Percentiles rank a stretch among this genome's conserved stretches.
These are phyloP conservation scores for Hirudinaria manillensis DNA, from an alignment of 2,888 invertebrate genomes.

Conservation along the genomic window DNA sequence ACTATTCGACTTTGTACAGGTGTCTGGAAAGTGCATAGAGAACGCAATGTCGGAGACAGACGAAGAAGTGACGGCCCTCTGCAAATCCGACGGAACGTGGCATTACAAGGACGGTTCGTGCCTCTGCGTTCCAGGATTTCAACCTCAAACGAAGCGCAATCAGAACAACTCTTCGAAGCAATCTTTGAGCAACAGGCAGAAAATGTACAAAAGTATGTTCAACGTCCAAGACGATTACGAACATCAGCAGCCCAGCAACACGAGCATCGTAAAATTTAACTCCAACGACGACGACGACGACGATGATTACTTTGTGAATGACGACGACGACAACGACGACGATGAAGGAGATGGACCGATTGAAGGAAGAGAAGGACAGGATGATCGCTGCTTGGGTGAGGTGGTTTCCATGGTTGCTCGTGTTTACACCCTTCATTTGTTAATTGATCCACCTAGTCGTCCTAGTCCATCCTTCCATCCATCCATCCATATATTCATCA, in stretches of 20 bases:
- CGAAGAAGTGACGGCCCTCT: constrained; percentile 56
- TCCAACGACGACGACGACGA: constrained; percentile 19
- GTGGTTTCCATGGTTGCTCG: constrained; percentile 13
- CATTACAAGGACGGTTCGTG: constrained; percentile 84
- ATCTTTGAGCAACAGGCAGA: too few relatives aligned
- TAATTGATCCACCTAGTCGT: too few relatives aligned
- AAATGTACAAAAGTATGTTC: background rate
- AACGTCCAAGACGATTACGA: background rate
- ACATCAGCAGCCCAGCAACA: background rate
- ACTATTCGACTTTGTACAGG: constrained; percentile 58
- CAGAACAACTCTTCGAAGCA: background rate
- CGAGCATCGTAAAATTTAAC: background rate
- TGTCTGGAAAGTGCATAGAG: constrained; percentile 81
- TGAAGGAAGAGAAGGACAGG: background rate
- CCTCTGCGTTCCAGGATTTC: constrained; percentile 85
- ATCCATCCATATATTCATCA: too few relatives aligned
- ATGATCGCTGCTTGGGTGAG: background rate
- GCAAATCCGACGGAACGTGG: constrained; percentile 92
- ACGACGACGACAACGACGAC: constrained; percentile 11
- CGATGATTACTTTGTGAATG: constrained; percentile 15
- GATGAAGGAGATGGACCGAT: background rate
- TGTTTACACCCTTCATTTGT: constrained; percentile 8
- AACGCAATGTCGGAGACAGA: constrained; percentile 61
- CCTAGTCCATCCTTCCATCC: too few relatives aligned
- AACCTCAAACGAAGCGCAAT: constrained; percentile 59